Evolutionary conservation across 2,113 vertebrate genomes (phyloP), one percentile per base, ranked within the genome.

Genomic region (Bagarius yarrelli): DNA sequence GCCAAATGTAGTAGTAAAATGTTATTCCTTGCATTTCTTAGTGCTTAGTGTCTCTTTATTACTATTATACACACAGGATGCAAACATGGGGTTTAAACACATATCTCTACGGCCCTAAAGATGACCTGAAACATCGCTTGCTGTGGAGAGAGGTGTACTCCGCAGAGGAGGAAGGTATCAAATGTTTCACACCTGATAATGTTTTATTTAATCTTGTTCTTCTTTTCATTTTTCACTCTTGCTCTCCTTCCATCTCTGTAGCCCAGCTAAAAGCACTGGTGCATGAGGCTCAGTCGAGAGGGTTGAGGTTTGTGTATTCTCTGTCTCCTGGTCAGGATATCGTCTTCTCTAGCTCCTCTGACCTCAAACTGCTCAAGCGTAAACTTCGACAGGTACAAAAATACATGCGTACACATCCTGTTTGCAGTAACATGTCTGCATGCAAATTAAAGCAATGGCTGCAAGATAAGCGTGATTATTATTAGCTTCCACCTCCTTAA

Each of bases 111-210:
- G 95, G 94, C 0, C 95, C 95, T 53, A 96, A 96, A 90, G 95
- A 96, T 0, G 95, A 96, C 88, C 91, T 95, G 81, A 96, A 96
- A 85, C 95, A 96, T 90, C 91, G 95, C 32, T 90, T 96, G 85
- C 78, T 96, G 79, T 96, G 95, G 95, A 90, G 95, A 76, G 95
- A 96, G 90, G 93, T 94, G 78, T 96, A 95, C 88, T 94, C 94
- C 16, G 88, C 92, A 5, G 94, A 94, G 18, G 95, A 96, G 86
- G 94, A 95, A 88, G 92, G 95, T 95, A 91, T 80, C 12, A 8
- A 3, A 67, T 23, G 50, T 23, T 47, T 73, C 19, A 55, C 59
- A 25, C 25, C 19, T 32, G 14, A 40, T 32, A 50, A 21, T 32
- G 23, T 18, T 73, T 47, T 53, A 53, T 27, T 50, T 50, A 50